These are phyloP conservation scores for Agapetus fuscipes DNA, from an alignment of 2,888 invertebrate species.

Conservation along the genomic window DNA sequence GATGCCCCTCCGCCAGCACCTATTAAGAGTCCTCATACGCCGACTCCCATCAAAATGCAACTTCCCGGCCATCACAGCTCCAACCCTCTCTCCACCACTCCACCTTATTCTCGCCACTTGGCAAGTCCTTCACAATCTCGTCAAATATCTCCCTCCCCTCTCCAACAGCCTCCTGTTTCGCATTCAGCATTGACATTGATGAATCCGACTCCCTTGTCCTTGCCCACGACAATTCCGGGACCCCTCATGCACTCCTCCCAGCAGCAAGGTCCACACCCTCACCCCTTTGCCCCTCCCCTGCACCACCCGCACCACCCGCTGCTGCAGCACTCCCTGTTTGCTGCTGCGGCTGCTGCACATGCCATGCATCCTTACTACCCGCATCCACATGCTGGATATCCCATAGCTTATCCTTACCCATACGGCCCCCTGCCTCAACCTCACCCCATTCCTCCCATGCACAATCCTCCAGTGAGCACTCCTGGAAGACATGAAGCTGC, in stretches of 20 bases:
- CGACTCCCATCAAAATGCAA: constrained; percentile 44
- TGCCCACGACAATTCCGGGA: constrained; percentile 55
- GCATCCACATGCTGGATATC: constrained; percentile 60
- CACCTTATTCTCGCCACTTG: constrained; percentile 42
- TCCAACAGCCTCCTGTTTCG: constrained; percentile 41
- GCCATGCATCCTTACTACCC: constrained; percentile 63
- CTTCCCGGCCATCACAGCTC: constrained; percentile 34
- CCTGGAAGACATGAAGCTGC: constrained; percentile 42
- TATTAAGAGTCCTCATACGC: constrained; percentile 45
- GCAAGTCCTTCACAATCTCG: constrained; percentile 42
- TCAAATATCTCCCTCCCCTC: constrained; percentile 42
- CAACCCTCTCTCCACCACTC: constrained; percentile 37
- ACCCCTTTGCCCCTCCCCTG: constrained; percentile 57
- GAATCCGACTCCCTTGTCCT: constrained; percentile 49
- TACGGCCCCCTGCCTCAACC: constrained; percentile 66
- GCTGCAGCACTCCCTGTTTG: constrained; percentile 57
- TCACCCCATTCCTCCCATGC: constrained; percentile 62
- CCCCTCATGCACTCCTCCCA: constrained; percentile 67
- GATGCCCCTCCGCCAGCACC: constrained; percentile 41
- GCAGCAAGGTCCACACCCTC: constrained; percentile 58
- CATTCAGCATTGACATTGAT: constrained; percentile 56
- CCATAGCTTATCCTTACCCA: constrained; percentile 61
- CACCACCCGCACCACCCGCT: constrained; percentile 67
- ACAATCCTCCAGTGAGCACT: constrained; percentile 37
- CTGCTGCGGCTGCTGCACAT: constrained; percentile 48